These are phyloP conservation scores for Zelleria hepariella DNA, from an alignment of 2,888 invertebrate genomes.

Conservation along the genomic window DNA sequence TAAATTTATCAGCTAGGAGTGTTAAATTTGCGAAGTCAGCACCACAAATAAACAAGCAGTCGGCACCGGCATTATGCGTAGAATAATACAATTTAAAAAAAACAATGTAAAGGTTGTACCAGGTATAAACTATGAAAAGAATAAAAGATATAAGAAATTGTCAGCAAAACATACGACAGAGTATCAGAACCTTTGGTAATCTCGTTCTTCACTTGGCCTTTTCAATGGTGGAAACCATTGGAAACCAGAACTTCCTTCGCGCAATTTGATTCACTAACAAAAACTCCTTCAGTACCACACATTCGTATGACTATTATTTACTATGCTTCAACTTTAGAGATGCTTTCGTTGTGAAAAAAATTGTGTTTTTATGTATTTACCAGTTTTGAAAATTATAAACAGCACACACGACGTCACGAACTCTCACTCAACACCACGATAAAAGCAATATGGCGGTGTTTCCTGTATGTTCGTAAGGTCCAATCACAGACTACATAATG, in stretches of 20 bases:
- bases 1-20: too few relatives aligned
- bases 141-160: too few relatives aligned
- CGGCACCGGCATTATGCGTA: too few relatives aligned
- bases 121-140: too few relatives aligned
- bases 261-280: neutral
- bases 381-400: slow-evolving; percentile 6
- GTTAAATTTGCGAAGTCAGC: too few relatives aligned
- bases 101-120: too few relatives aligned
- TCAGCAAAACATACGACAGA: too few relatives aligned
- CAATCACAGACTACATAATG: too few relatives aligned
- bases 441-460: neutral
- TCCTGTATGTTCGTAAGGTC: too few relatives aligned
- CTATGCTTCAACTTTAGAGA: neutral
- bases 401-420: slow-evolving; percentile 15
- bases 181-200: slow-evolving; percentile 24
- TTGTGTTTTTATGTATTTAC: slow-evolving; percentile 17
- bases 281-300: neutral
- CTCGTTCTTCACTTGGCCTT: slow-evolving; percentile 47
- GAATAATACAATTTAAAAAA: too few relatives aligned
- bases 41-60: too few relatives aligned
- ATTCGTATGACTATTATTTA: neutral
- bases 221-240: slow-evolving; percentile 47
- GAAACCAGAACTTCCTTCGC: slow-evolving; percentile 11
- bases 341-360: neutral
- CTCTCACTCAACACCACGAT: slow-evolving; percentile 19